These are phyloP conservation scores for Pteropus alecto DNA, from an alignment of 2,113 vertebrate species.

Conservation along the genomic window DNA sequence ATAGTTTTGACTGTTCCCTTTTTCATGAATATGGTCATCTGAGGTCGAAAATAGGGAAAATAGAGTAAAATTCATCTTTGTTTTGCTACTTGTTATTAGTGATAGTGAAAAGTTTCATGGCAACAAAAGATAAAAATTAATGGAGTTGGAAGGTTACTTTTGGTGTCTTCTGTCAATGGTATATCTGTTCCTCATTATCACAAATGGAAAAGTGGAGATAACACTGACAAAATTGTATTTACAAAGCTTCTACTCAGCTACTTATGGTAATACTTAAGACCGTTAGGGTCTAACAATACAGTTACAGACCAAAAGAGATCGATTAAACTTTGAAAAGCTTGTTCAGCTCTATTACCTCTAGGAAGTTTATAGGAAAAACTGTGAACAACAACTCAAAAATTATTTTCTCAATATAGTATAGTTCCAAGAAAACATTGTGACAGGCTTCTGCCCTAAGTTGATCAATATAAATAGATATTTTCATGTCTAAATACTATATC, in stretches of 20 bases:
- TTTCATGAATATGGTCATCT: not conserved
- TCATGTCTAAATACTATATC: fast-evolving
- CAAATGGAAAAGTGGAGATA: not conserved
- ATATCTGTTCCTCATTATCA: fast-evolving
- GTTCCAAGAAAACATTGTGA: not conserved
- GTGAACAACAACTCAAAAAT: not conserved
- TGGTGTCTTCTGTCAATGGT: fast-evolving
- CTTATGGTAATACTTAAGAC: not conserved
- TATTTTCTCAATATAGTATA: not conserved
- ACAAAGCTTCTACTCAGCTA: not conserved
- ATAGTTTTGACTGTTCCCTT: not conserved
- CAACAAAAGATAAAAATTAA: not conserved
- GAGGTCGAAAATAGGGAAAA: not conserved
- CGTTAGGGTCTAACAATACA: fast-evolving
- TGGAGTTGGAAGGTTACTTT: not conserved
- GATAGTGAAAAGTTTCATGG: not conserved
- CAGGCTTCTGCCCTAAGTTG: not conserved
- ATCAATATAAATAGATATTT: not conserved
- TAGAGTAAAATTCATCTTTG: not conserved
- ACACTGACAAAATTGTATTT: not conserved
- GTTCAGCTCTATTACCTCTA: not conserved
- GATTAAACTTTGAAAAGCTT: not conserved
- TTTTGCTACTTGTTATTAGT: not conserved
- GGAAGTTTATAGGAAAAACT: not conserved
- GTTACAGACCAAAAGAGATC: not conserved